Evolutionary conservation across 1,140 invertebrate genomes (phyloP).

Genomic region (Brachionus calyciflorus): DNA sequence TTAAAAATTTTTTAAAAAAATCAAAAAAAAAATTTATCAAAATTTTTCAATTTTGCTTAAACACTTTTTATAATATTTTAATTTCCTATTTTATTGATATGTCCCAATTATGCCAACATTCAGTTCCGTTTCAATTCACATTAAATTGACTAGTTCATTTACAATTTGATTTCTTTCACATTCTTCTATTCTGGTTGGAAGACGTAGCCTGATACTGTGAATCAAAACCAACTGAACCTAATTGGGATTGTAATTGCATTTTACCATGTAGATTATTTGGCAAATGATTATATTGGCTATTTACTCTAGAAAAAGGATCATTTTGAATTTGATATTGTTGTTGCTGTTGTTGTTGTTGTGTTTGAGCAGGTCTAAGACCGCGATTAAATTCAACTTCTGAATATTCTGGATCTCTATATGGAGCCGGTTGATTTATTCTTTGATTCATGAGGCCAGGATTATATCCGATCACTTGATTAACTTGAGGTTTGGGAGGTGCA

Average conservation of each 20-base stretch:
- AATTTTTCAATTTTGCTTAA: no score
- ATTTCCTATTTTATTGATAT: no score
- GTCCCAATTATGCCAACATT: no score
- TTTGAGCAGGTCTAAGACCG: neutral
- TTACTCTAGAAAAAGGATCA: conserved; percentile 16
- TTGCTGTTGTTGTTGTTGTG: neutral
- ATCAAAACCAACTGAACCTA: neutral
- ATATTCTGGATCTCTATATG: conserved; percentile 14
- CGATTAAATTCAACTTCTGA: conserved; percentile 12
- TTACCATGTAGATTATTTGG: neutral
- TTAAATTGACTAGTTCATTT: no score
- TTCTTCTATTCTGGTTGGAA: conserved; percentile 37
- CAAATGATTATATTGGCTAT: conserved; percentile 37
- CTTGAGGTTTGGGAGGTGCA: neutral
- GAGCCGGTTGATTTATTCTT: neutral
- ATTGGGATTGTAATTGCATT: neutral
- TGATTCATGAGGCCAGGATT: neutral
- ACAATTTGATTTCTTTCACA: no score
- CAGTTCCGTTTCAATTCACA: no score
- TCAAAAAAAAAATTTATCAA: no score
- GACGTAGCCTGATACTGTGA: conserved; percentile 8
- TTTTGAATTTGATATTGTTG: neutral
- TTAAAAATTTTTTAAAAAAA: no score
- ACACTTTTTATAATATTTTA: no score
- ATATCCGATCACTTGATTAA: neutral